Evolutionary conservation across 2,797 vertebrate genomes (phyloP).

Genomic region (Dryobates pubescens): DNA sequence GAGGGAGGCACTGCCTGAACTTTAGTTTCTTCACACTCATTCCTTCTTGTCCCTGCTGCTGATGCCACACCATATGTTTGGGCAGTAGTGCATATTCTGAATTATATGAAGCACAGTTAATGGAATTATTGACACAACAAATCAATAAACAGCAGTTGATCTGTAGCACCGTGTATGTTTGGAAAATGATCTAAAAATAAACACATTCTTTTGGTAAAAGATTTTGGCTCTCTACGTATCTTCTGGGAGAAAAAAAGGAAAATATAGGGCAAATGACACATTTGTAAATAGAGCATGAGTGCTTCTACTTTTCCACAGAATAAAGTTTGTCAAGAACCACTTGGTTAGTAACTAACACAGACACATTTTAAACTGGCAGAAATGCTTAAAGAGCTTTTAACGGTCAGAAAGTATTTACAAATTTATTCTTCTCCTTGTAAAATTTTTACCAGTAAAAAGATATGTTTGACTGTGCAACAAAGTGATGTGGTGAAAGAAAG

Average conservation of each 20-base stretch:
- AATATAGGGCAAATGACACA: not conserved
- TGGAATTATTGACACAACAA: slow-evolving; percentile 64
- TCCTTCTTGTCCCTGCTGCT: slow-evolving; percentile 49
- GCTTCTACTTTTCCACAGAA: not conserved
- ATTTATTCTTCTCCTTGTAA: not conserved
- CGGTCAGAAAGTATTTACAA: not conserved
- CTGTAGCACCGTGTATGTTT: slow-evolving; percentile 1
- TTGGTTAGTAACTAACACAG: not conserved
- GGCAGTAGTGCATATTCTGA: slow-evolving; percentile 41
- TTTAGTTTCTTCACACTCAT: slow-evolving; percentile 47
- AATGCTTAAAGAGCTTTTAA: not conserved
- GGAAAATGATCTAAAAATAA: slow-evolving; percentile 70
- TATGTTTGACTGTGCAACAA: not conserved
- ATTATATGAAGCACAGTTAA: slow-evolving; percentile 57
- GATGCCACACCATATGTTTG: slow-evolving; percentile 44
- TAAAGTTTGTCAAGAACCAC: not conserved
- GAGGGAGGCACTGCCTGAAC: slow-evolving; percentile 41
- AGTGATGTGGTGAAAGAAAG: not conserved
- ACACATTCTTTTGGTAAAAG: slow-evolving; percentile 34
- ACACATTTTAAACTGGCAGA: not conserved
- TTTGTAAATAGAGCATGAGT: not conserved
- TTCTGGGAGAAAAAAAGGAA: not conserved
- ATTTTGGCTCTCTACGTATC: slow-evolving; percentile 24
- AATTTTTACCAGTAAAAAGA: not conserved
- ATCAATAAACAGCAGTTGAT: slow-evolving; percentile 68